Conservation (phyloP, 2,113 vertebrate species). For the Cyrtonyx montezumae region DNA sequence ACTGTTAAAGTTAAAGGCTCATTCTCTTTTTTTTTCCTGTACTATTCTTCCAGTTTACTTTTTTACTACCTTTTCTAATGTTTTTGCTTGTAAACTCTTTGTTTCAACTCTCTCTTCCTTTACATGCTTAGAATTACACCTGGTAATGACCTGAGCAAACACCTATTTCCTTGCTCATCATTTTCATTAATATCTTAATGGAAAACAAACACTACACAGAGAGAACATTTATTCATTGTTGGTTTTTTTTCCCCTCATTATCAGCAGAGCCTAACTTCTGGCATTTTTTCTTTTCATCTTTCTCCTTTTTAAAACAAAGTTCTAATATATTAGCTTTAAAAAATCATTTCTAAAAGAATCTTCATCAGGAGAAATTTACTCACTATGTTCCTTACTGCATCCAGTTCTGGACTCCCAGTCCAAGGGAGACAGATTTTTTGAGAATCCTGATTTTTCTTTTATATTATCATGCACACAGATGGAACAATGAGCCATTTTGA, state of each 20-base stretch:
- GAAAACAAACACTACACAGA: not conserved
- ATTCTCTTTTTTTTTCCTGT: not conserved
- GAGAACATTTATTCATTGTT: not conserved
- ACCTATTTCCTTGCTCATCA: not conserved
- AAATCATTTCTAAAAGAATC: not conserved
- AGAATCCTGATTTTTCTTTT: not conserved
- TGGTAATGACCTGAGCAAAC: not conserved
- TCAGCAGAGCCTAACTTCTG: not conserved
- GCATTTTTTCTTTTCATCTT: not conserved
- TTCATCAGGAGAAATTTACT: not conserved
- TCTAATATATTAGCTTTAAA: not conserved
- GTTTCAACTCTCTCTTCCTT: not conserved
- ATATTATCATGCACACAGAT: not conserved
- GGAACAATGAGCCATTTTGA: not conserved
- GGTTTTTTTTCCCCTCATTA: not conserved
- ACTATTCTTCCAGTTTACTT: not conserved
- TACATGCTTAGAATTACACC: not conserved
- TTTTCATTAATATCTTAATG: not conserved
- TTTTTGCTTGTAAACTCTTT: not conserved
- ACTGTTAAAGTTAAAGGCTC: not conserved
- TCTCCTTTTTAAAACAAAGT: not conserved
- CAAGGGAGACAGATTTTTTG: not conserved
- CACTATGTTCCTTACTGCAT: not conserved
- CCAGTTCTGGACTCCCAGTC: not conserved
- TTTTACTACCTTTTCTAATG: not conserved